phyloP scores from a whole-genome alignment of 1,140 invertebrate species.

The Solen grandis region DNA sequence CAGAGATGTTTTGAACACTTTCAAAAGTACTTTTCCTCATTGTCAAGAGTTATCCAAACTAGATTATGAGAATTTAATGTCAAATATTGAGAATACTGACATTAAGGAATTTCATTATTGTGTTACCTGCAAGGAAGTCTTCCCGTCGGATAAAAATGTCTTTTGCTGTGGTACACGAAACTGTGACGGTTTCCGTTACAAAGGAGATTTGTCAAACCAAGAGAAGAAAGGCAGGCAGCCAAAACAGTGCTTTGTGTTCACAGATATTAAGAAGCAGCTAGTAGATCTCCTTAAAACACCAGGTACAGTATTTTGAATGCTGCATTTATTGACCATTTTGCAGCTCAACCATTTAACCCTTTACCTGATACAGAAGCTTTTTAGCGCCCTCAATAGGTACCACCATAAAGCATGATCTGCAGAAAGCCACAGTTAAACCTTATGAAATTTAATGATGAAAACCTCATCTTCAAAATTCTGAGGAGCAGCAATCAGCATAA shows the following conservation, averaged over 20 bases:
- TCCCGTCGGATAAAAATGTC: conserved; percentile 15
- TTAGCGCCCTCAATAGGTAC: no score
- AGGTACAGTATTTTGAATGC: no score
- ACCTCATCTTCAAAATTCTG: no score
- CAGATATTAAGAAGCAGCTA: conserved; percentile 27
- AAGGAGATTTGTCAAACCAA: background rate
- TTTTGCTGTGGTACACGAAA: background rate
- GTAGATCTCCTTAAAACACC: conserved; percentile 23
- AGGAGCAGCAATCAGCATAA: no score
- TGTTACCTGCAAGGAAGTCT: conserved; percentile 22
- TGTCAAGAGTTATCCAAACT: background rate
- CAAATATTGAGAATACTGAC: conserved; percentile 5
- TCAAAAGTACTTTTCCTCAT: background rate
- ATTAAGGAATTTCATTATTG: conserved; percentile 28
- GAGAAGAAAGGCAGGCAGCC: no score
- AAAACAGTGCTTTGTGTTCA: conserved; percentile 22
- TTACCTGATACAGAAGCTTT: no score
- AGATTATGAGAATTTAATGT: conserved; percentile 5
- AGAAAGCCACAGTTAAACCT: no score
- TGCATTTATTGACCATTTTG: no score
- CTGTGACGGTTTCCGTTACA: conserved; percentile 33
- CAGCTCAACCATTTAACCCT: no score
- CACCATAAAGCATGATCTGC: no score
- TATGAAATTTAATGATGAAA: no score
- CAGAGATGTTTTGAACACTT: no score